Evolutionary conservation across 2,113 vertebrate genomes (phyloP), one percentile per base, ranked within the genome.

Genomic region (Anguilla japonica): DNA sequence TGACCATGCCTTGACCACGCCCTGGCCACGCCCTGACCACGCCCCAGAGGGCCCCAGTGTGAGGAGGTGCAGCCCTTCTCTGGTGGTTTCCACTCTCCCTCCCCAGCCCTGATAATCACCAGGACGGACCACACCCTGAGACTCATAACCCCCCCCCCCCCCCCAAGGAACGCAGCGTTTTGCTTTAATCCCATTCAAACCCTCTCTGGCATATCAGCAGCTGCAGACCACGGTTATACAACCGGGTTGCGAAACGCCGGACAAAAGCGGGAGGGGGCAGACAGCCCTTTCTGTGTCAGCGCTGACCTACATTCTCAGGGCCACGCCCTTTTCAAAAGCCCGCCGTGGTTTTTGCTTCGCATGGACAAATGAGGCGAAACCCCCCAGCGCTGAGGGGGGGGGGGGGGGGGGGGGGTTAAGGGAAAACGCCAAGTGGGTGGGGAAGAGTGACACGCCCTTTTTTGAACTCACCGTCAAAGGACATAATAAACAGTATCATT

Each of bases 261-360:
- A 50, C 22, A 87, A 88, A 53, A 53, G 11, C 7, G 50, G 50
- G 50, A 14, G 50, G 50, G 50, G 84, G 40, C 82, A 60, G 3
- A 7, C 39, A 81, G 83, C 9, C 26, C 83, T 89, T 84, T 63
- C 57, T 83, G 86, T 81, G 87, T 89, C 80, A 90, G 79, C 78
- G 82, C 84, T 94, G 86, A 90, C 86, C 88, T 67, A 88, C 63
- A 89, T 91, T 84, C 1, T 83, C 1, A 18, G 67, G 39, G 29
- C 82, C 79, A 89, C 85, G 86, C 79, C 88, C 84, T 67, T 83
- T 85, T 89, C 86, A 83, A 20, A 82, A 82, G 43, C 8, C 82
- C 22, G 82, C 34, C 5, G 16, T 1, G 29, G 22, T 20, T 60
- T 8, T 60, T 34, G 20, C 26, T 82, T n/a, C 26, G 9, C 14